A percentile compares a stretch with the other conserved stretches of the same genome.
Evolutionary conservation across 2,888 invertebrate species (phyloP).

Genomic region (Conus canariensis): DNA sequence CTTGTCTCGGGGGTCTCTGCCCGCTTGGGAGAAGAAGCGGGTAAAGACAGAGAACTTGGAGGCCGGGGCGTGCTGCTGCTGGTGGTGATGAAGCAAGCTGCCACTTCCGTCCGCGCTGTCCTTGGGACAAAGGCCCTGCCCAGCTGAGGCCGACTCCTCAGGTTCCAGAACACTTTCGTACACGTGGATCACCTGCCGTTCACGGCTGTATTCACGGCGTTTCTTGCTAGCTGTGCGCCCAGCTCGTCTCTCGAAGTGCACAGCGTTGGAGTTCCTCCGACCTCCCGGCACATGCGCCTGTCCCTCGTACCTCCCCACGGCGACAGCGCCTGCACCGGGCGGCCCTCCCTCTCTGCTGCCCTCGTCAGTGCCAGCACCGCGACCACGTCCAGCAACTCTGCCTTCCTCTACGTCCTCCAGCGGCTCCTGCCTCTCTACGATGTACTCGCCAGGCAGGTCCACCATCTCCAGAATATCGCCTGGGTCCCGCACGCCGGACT

Average conservation of each 20-base stretch:
- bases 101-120: constrained; percentile 71
- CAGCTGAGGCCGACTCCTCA: constrained; percentile 70
- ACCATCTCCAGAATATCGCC: constrained; percentile 37
- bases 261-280: constrained; percentile 47
- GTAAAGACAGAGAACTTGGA: constrained; percentile 78
- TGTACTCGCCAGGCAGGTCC: constrained; percentile 40
- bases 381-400: background rate
- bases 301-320: constrained; percentile 21
- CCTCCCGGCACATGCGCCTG: constrained; percentile 27
- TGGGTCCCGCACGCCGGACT: constrained; percentile 50
- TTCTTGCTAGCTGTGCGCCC: constrained; percentile 78
- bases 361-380: background rate
- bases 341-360: background rate
- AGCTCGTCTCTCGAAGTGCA: constrained; percentile 69
- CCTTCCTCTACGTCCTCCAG: background rate
- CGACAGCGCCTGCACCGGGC: background rate
- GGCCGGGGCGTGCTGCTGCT: constrained; percentile 65
- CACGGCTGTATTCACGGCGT: constrained; percentile 77
- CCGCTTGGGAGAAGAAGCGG: constrained; percentile 76
- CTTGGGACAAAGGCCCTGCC: constrained; percentile 58
- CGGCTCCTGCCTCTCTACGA: background rate
- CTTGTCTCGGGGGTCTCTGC: constrained; percentile 54
- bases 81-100: background rate
- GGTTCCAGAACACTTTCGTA: constrained; percentile 74
- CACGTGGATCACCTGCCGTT: constrained; percentile 72